These are phyloP conservation scores for Triplophysa dalaica DNA, from an alignment of 2,113 vertebrate species.

Conservation along the genomic window DNA sequence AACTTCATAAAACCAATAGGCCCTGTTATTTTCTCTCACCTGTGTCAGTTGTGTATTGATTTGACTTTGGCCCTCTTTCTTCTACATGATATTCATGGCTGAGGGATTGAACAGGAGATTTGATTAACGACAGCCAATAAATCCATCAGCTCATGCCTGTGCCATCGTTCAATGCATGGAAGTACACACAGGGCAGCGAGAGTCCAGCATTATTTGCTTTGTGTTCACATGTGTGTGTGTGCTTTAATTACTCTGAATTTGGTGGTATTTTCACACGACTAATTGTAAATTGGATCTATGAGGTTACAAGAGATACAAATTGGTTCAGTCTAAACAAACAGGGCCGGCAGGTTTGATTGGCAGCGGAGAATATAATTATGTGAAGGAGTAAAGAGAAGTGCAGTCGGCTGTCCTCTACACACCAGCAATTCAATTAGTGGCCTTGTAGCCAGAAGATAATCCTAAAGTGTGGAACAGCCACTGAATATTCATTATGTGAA, in stretches of 20 bases:
- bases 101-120: conserved; percentile 61
- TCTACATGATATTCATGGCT: conserved; percentile 55
- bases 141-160: conserved; percentile 64
- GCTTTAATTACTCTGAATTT: conserved; percentile 13
- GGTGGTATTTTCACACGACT: conserved; percentile 6
- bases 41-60: conserved; percentile 34
- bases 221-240: conserved; percentile 19
- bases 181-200: conserved; percentile 21
- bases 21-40: conserved; percentile 5
- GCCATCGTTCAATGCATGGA: conserved; percentile 59
- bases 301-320: conserved; percentile 28
- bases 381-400: conserved; percentile 14
- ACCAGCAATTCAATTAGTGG: conserved; percentile 53
- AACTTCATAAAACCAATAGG: not conserved
- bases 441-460: conserved; percentile 39
- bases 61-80: not conserved
- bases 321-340: conserved; percentile 32
- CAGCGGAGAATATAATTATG: conserved; percentile 17
- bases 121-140: conserved; percentile 74
- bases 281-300: conserved; percentile 27
- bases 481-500: conserved; percentile 56
- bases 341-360: conserved; percentile 27
- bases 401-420: conserved; percentile 22
- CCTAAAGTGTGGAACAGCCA: conserved; percentile 33
- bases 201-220: not conserved